These are phyloP conservation scores for Oncopodura yosiiana DNA, from an alignment of 1,140 invertebrate species.

Conservation along the genomic window DNA sequence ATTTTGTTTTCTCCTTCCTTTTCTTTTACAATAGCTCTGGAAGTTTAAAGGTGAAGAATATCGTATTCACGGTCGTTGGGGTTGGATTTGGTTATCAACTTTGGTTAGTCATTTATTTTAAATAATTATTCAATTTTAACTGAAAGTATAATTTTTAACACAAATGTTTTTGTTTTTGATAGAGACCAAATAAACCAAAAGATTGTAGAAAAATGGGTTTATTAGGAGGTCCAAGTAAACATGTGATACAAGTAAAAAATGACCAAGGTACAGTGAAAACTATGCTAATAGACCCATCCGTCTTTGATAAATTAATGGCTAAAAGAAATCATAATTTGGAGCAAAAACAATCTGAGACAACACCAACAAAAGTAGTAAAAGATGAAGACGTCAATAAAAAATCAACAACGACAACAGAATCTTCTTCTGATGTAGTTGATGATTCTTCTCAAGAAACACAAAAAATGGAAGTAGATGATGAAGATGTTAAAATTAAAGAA, in stretches of 20 bases:
- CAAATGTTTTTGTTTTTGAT: too few relatives aligned
- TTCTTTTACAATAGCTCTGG: slow-evolving; percentile 56
- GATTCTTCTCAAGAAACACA: not conserved
- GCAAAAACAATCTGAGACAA: not conserved
- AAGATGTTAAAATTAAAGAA: slow-evolving; percentile 5
- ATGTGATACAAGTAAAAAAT: slow-evolving; percentile 66
- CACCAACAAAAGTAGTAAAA: not conserved
- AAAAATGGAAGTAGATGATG: not conserved
- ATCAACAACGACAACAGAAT: not conserved
- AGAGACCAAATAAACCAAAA: slow-evolving; percentile 44
- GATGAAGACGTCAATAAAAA: not conserved
- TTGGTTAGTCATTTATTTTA: too few relatives aligned
- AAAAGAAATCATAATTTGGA: slow-evolving; percentile 17
- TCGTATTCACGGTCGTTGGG: slow-evolving; percentile 84
- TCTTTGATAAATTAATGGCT: slow-evolving; percentile 33
- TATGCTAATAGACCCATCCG: slow-evolving; percentile 31
- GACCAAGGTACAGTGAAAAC: slow-evolving; percentile 29
- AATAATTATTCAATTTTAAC: too few relatives aligned
- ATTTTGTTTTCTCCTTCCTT: not conserved
- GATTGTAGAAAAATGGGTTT: slow-evolving; percentile 49
- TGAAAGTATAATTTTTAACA: too few relatives aligned
- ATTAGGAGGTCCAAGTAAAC: slow-evolving; percentile 58
- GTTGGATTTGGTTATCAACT: slow-evolving; percentile 82
- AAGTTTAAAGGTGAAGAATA: slow-evolving; percentile 98
- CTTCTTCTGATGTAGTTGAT: not conserved